Base-by-base conservation (phyloP, 2,888 invertebrate species). In the Eilema griseolum region DNA sequence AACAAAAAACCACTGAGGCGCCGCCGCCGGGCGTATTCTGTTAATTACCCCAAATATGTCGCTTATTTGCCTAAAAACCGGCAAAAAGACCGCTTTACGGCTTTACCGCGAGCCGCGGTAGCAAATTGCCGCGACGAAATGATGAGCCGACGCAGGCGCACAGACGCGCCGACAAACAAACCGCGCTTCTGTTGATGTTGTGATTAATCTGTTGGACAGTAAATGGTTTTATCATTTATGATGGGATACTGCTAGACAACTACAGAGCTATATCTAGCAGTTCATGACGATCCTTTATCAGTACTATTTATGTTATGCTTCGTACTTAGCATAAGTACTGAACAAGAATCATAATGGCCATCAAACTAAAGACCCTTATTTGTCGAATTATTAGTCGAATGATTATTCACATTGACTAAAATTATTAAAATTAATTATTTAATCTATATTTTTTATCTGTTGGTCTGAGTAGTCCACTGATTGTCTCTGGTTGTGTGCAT, bases 21-120 rank as follows among this genome's bases (percentile, higher is more conserved):
- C 88, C 89, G 90, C 84, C 80, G 73, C 69, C 78, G 84, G 86
- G 83, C 86, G 88, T 89, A 86, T 85, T 88, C 90, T 91, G 93
- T 92, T 94, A 94, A 94, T 94, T 93, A 93, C 92, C 88, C 85
- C 91, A 93, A 93, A 93, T 93, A 93, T 92, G 91, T 89, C 85
- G 78, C 78, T 73, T 81, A 79, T 83, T 84, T 82, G 69, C 71
- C 74, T 79, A 85, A 85, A 86, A 84, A 83, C 77, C 52, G 20
- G 59, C 62, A 37, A 57, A 60, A 59, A 68, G 61, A 65, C 2
- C 56, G 64, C 66, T 63, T 68, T 56, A 20, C 37, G 37, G 64
- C 66, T 63, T 68, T 56, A 20, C 37, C 23, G 56, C 31, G 52
- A 24, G 52, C 66, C 66, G 66, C 66, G 83, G 76, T 77, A 85